phyloP scores from a whole-genome alignment of 2,797 vertebrate genomes.

The Crocodylus rhombifer region DNA sequence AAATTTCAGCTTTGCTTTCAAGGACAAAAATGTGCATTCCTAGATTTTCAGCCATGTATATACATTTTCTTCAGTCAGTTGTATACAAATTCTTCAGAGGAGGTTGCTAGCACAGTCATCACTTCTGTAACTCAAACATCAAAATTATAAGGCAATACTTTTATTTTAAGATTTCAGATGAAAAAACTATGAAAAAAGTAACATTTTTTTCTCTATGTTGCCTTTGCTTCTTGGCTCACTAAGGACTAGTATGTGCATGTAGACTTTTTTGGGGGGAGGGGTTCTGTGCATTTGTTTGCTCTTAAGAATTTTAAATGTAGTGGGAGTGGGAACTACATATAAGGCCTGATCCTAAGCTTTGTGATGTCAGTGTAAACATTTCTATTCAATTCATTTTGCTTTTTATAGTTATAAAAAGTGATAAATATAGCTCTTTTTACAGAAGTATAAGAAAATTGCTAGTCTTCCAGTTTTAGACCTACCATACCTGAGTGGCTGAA shows the following conservation, averaged over 20 bases:
- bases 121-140: not conserved
- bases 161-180: constrained; percentile 36
- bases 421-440: not conserved
- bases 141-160: constrained; percentile 4
- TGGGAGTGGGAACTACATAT: not conserved
- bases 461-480: not conserved
- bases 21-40: not conserved
- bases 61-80: not conserved
- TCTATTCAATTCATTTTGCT: constrained; percentile 2
- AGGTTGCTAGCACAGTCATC: constrained; percentile 1
- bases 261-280: too few species aligned
- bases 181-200: not conserved
- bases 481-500: not conserved
- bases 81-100: not conserved
- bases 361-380: not conserved
- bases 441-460: not conserved
- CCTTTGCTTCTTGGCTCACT: not conserved
- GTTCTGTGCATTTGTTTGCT: constrained; percentile 7
- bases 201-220: constrained; percentile 42
- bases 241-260: not conserved
- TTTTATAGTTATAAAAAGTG: not conserved
- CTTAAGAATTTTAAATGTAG: constrained; percentile 19
- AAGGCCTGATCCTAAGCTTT: not conserved
- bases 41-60: not conserved
- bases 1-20: not conserved